phyloP scores from a whole-genome alignment of 2,797 vertebrate species.

The Momotus momota region DNA sequence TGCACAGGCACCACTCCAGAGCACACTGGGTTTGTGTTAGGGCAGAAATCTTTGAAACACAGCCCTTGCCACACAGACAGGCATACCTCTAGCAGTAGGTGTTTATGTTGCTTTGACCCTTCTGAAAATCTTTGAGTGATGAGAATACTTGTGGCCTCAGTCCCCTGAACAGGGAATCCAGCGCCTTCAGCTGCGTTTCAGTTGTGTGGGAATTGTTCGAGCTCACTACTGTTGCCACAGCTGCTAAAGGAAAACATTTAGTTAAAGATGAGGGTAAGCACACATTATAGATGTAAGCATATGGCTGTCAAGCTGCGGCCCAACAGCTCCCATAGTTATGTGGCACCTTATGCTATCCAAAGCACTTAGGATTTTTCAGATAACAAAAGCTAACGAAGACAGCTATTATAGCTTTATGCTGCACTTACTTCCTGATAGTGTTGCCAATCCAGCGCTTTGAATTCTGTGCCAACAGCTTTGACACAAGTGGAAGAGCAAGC shows the following conservation, averaged over 20 bases:
- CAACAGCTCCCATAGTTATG: slow-evolving; percentile 26
- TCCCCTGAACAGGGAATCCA: not conserved
- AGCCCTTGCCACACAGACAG: not conserved
- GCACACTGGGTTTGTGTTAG: not conserved
- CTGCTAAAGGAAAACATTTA: slow-evolving; percentile 32
- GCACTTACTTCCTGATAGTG: slow-evolving; percentile 60
- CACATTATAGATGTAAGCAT: slow-evolving; percentile 15
- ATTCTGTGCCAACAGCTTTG: slow-evolving; percentile 56
- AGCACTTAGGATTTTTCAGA: slow-evolving; percentile 55
- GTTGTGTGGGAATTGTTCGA: not conserved
- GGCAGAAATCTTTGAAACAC: not conserved
- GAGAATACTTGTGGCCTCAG: not conserved
- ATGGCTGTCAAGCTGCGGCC: slow-evolving; percentile 31
- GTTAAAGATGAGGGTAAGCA: slow-evolving; percentile 8
- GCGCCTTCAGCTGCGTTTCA: not conserved
- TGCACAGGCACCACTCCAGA: not conserved
- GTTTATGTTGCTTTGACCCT: not conserved
- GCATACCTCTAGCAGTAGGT: not conserved
- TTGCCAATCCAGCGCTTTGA: slow-evolving; percentile 65
- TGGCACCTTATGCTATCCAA: slow-evolving; percentile 24
- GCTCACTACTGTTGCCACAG: slow-evolving; percentile 26
- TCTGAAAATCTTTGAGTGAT: not conserved
- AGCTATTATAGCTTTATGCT: slow-evolving; percentile 41
- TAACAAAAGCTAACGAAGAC: slow-evolving; percentile 50
- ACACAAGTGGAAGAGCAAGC: slow-evolving; percentile 49